A percentile compares a stretch with the other conserved stretches of the same genome.
phyloP scores from a whole-genome alignment of 2,113 vertebrate species.

The Epinephelus moara region DNA sequence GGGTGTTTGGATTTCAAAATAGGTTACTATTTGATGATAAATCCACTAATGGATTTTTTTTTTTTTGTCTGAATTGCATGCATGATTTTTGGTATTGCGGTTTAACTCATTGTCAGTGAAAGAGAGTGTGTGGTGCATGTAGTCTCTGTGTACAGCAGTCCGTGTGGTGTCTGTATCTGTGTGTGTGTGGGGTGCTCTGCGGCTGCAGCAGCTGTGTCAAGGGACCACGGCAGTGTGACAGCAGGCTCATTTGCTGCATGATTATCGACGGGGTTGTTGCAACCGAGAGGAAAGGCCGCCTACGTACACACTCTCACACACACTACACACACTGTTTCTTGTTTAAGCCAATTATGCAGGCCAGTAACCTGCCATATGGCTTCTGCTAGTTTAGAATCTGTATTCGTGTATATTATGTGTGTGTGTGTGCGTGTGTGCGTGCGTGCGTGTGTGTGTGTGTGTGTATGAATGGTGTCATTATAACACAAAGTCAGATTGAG shows the following conservation, averaged over 20 bases:
- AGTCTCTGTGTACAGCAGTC: too few relatives aligned
- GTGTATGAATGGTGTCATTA: constrained; percentile 44
- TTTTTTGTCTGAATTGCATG: not conserved
- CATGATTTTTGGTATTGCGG: not conserved
- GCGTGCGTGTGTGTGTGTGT: not conserved
- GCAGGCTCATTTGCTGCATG: constrained; percentile 80
- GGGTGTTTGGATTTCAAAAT: constrained; percentile 4
- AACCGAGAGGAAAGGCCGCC: constrained; percentile 59
- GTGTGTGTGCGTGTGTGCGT: not conserved
- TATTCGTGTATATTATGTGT: not conserved
- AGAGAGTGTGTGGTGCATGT: not conserved
- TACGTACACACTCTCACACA: constrained; percentile 20
- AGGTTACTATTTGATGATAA: not conserved
- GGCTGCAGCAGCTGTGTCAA: constrained; percentile 57
- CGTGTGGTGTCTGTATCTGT: not conserved
- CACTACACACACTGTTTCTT: constrained; percentile 40
- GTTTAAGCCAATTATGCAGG: constrained; percentile 72
- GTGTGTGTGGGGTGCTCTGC: constrained; percentile 6
- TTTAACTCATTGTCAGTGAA: not conserved
- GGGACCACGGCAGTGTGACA: constrained; percentile 70
- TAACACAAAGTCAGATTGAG: constrained; percentile 49
- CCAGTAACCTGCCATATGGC: constrained; percentile 75
- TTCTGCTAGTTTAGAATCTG: constrained; percentile 51
- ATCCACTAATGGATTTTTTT: constrained; percentile 5
- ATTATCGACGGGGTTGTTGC: constrained; percentile 74